Evolutionary conservation across 2,113 vertebrate genomes (phyloP).

Genomic region (Muntiacus reevesi): DNA sequence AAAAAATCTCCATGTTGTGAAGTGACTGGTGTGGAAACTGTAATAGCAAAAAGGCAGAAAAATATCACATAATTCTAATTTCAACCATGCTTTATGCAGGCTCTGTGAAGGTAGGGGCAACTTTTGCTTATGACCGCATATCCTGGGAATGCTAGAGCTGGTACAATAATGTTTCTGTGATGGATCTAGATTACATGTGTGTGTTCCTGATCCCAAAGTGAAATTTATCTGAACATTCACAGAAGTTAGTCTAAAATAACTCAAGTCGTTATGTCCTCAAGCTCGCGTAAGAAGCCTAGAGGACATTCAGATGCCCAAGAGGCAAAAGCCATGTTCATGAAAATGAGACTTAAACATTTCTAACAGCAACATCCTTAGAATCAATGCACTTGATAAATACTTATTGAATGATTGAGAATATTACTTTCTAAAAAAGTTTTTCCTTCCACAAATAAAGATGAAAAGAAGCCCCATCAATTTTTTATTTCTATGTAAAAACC

Average conservation of each 20-base stretch:
- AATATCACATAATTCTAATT: neutral
- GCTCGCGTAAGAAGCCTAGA: neutral
- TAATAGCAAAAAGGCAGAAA: neutral
- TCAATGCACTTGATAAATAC: neutral
- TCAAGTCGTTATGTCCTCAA: neutral
- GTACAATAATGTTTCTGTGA: neutral
- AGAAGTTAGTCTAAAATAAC: neutral
- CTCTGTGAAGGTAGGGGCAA: neutral
- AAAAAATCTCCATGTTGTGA: neutral
- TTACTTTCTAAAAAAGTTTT: neutral
- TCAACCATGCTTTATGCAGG: neutral
- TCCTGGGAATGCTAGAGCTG: rapidly evolving
- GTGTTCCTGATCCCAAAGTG: neutral
- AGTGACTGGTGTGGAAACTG: neutral
- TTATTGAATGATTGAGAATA: neutral
- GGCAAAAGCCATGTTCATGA: neutral
- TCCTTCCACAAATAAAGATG: neutral
- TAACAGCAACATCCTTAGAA: neutral
- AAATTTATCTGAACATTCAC: neutral
- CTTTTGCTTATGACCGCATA: rapidly evolving
- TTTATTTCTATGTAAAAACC: neutral
- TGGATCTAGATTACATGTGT: neutral
- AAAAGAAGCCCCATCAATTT: neutral
- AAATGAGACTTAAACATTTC: neutral
- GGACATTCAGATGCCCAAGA: neutral